These are phyloP conservation scores for Caenorhabditis briggsae DNA, from an alignment of 1,140 invertebrate species.

Conservation along the genomic window DNA sequence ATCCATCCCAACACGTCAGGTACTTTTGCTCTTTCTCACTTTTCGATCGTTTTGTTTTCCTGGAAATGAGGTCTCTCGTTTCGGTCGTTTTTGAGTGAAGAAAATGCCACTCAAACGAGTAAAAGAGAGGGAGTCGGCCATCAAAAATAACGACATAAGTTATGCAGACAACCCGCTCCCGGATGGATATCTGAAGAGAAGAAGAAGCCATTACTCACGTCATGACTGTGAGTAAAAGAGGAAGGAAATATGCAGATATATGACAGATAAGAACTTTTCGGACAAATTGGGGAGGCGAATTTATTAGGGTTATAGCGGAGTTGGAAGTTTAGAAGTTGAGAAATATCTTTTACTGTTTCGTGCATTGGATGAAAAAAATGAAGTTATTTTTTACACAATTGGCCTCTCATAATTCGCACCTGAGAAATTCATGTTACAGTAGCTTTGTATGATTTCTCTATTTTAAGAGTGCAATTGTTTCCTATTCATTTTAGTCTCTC, in stretches of 20 bases:
- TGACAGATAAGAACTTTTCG: constrained; percentile 7
- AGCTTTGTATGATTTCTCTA: no score
- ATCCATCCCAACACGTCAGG: no score
- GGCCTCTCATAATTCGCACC: no score
- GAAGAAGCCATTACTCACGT: constrained; percentile 52
- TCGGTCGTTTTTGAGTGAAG: constrained; percentile 19
- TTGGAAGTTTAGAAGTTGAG: no score
- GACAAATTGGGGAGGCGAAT: neutral
- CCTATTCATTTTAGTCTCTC: no score
- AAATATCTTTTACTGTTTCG: no score
- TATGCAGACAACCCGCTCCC: neutral
- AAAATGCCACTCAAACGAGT: constrained; percentile 46
- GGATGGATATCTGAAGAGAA: neutral
- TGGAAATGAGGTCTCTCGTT: neutral
- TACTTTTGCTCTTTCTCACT: neutral
- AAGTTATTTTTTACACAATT: no score
- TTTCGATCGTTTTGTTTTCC: neutral
- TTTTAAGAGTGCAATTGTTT: no score
- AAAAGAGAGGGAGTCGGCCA: neutral
- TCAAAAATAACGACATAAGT: constrained; percentile 53
- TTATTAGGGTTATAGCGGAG: no score
- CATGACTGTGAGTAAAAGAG: constrained; percentile 7
- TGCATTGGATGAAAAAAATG: no score
- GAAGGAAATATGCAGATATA: neutral
- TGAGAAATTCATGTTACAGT: no score